Evolutionary conservation across 2,113 vertebrate genomes (phyloP), one percentile per base, ranked within the genome.

Genomic region (Nothoprocta pentlandii): DNA sequence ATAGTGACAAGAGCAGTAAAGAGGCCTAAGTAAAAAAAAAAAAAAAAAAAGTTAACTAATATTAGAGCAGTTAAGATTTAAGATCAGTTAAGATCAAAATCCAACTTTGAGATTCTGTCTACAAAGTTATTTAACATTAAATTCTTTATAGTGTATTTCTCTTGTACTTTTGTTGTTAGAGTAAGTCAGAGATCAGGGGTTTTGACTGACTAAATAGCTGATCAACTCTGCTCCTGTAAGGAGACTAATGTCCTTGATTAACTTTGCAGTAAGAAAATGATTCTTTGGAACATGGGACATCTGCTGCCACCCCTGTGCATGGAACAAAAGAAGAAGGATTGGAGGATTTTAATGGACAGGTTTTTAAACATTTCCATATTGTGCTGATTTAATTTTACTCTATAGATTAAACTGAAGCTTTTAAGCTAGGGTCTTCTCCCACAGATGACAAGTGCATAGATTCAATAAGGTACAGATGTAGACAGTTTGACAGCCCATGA

Each of bases 331-430:
- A 66, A 92, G 30, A 36, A 25, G 12, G 71, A 87, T 87, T 87
- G 30, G 42, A 25, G 12, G 71, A 87, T 87, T 87, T 30, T 39
- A 54, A 51, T 59, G 92, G 63, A 49, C 78, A 51, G n/a, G 93
- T 87, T 93, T 83, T 64, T 70, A 88, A 21, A 10, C 16, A 74
- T 82, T 96, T 94, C 80, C 54, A 32, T 91, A 84, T 70, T 32
- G 21, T 11, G 6, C 39, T 91, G 12, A 26, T 82, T 74, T 71
- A 12, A 26, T 93, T 95, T 90, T 77, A 69, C 16, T 85, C 14
- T 69, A 62, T 81, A 34, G 92, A 71, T 61, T 89, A 94, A 88
- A 87, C 67, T 6, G 2, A 73, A 74, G 26, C 70, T 93, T 93
- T 94, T 26, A 75, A 75, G 44, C 49, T 75, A 8, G 71, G 92